These are phyloP conservation scores for Glareola pratincola DNA, from an alignment of 2,113 vertebrate species.

Conservation along the genomic window DNA sequence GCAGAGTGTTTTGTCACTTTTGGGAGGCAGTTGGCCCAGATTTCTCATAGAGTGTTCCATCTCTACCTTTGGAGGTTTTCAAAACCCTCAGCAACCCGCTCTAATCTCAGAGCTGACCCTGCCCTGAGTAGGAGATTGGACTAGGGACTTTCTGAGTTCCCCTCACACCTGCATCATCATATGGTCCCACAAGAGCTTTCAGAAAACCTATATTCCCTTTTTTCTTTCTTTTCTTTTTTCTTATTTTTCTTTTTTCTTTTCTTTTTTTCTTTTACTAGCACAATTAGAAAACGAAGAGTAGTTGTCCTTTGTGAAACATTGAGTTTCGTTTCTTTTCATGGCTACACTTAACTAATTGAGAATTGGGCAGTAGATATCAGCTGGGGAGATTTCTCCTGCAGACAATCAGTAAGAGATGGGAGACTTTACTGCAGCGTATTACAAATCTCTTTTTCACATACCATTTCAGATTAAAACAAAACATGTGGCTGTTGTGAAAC, in stretches of 20 bases:
- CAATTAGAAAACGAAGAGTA: not conserved
- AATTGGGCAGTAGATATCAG: not conserved
- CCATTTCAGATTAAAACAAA: not conserved
- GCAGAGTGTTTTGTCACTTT: not conserved
- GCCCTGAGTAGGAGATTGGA: not conserved
- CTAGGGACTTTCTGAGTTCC: not conserved
- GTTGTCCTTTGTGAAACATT: not conserved
- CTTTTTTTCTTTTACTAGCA: not conserved
- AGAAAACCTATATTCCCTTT: not conserved
- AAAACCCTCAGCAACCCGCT: not conserved
- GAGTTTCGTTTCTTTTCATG: not conserved
- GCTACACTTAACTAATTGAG: not conserved
- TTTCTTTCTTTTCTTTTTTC: too few species aligned
- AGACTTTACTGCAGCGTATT: not conserved
- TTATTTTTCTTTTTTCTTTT: not conserved
- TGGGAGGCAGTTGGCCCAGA: not conserved
- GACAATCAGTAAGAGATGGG: not conserved
- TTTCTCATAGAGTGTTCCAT: not conserved
- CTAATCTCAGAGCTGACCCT: not conserved
- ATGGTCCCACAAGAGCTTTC: not conserved
- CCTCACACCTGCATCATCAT: not conserved
- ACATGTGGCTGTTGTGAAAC: rapidly evolving
- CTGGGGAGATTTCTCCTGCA: not conserved
- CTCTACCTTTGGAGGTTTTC: not conserved
- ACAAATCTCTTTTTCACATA: not conserved